Conservation (phyloP, 1,140 invertebrate genomes). For the Drosophila pandora region DNA sequence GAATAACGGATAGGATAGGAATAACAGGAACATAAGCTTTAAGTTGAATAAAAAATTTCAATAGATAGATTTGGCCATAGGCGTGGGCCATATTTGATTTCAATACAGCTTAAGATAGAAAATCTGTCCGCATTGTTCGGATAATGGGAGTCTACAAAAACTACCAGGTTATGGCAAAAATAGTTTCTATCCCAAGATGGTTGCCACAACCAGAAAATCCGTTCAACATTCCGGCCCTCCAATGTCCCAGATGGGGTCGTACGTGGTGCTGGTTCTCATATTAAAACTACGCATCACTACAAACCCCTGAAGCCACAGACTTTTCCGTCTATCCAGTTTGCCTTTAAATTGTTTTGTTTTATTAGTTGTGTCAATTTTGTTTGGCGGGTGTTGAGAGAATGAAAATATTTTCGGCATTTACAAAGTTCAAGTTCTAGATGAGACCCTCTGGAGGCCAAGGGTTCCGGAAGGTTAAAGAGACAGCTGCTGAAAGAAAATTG, state of each 20-base stretch:
- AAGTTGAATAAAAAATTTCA: too few relatives aligned
- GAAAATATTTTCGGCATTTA: conserved; percentile 41
- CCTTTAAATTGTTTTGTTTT: conserved; percentile 60
- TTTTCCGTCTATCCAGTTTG: background rate
- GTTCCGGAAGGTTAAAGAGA: conserved; percentile 38
- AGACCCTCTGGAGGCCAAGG: conserved; percentile 7
- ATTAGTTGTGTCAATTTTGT: conserved; percentile 68
- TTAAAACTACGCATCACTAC: conserved; percentile 25
- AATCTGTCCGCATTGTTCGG: conserved; percentile 20
- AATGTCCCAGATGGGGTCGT: conserved; percentile 14
- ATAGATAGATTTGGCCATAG: too few relatives aligned
- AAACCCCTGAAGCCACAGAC: background rate
- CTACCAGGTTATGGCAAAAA: background rate
- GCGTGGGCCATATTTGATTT: conserved; percentile 60
- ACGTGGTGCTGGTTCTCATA: conserved; percentile 26
- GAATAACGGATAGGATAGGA: too few relatives aligned
- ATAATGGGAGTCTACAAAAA: conserved; percentile 23
- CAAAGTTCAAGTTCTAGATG: conserved; percentile 47
- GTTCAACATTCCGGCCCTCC: background rate
- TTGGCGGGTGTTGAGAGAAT: conserved; percentile 45
- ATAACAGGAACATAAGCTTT: too few relatives aligned
- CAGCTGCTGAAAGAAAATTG: conserved; percentile 75
- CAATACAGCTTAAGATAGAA: conserved; percentile 13
- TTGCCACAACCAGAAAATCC: conserved; percentile 22
- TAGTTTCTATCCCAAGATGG: conserved; percentile 3